phyloP scores from a whole-genome alignment of 2,113 vertebrate species.

The Erpornis zantholeuca region DNA sequence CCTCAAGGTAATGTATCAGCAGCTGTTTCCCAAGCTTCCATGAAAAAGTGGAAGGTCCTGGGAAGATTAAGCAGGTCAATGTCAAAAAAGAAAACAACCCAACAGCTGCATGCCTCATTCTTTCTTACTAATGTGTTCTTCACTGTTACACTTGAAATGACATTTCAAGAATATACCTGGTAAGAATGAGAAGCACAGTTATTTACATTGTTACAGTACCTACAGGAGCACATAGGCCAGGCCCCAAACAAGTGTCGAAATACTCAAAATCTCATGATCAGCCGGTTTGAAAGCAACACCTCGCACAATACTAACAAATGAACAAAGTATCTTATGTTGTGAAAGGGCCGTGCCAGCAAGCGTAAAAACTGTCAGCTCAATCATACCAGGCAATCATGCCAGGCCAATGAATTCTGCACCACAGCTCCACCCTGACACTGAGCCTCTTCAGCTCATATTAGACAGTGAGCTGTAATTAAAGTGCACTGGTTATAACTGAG shows the following conservation, averaged over 20 bases:
- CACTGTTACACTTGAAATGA: neutral
- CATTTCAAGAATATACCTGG: neutral
- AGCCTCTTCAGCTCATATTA: neutral
- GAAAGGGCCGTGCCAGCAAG: neutral
- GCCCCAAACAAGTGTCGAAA: neutral
- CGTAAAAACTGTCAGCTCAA: neutral
- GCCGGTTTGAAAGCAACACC: neutral
- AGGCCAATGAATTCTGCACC: neutral
- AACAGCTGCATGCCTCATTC: neutral
- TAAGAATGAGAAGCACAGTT: neutral
- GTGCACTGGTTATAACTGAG: neutral
- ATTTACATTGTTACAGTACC: neutral
- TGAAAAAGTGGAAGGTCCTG: neutral
- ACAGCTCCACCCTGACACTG: neutral
- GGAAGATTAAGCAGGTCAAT: neutral
- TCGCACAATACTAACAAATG: neutral
- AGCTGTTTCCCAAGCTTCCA: neutral
- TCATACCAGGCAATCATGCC: neutral
- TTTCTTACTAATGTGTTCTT: neutral
- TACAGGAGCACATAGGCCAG: neutral
- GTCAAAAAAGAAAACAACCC: neutral
- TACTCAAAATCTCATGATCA: neutral
- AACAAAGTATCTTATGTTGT: neutral
- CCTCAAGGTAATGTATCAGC: neutral
- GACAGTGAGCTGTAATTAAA: neutral